phyloP scores from a whole-genome alignment of 2,888 invertebrate genomes.

The Barypeithes pellucidus region DNA sequence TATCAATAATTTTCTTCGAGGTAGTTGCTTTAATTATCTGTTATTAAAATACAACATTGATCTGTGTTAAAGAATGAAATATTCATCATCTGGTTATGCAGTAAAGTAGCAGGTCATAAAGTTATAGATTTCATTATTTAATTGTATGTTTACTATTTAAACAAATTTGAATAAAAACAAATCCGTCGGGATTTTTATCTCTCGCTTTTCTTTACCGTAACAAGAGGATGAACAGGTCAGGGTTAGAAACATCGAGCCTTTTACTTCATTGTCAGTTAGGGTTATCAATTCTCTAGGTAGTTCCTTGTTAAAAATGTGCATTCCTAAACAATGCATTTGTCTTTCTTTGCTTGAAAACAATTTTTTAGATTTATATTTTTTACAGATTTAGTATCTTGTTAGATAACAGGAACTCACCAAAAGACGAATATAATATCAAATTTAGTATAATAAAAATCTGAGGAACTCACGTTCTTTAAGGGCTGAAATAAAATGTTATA shows the following conservation, averaged over 20 bases:
- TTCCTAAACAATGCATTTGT: neutral
- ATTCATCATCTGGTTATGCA: slow-evolving; percentile 21
- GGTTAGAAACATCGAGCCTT: slow-evolving; percentile 19
- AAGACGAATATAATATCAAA: slow-evolving; percentile 31
- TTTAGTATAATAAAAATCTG: slow-evolving; percentile 25
- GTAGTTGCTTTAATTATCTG: slow-evolving; percentile 42
- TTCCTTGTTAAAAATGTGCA: slow-evolving; percentile 30
- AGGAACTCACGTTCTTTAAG: slow-evolving; percentile 51
- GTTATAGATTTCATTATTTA: too few species aligned
- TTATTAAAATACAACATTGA: neutral
- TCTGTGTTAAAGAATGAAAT: slow-evolving; percentile 2
- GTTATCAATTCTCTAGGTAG: slow-evolving; percentile 28
- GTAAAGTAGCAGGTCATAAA: too few species aligned
- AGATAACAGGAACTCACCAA: slow-evolving; percentile 46
- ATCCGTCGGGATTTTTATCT: too few species aligned
- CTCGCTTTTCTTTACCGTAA: too few species aligned
- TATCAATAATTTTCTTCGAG: slow-evolving; percentile 17
- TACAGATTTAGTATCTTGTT: slow-evolving; percentile 19
- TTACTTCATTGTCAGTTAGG: slow-evolving; percentile 9
- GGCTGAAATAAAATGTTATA: slow-evolving; percentile 44
- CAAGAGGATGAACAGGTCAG: slow-evolving; percentile 29
- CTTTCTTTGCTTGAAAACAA: neutral
- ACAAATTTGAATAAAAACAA: too few species aligned
- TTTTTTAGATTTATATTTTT: neutral
- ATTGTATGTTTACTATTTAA: too few species aligned